phyloP scores from a whole-genome alignment of 2,797 vertebrate genomes.

The Tauraco hartlaubi region DNA sequence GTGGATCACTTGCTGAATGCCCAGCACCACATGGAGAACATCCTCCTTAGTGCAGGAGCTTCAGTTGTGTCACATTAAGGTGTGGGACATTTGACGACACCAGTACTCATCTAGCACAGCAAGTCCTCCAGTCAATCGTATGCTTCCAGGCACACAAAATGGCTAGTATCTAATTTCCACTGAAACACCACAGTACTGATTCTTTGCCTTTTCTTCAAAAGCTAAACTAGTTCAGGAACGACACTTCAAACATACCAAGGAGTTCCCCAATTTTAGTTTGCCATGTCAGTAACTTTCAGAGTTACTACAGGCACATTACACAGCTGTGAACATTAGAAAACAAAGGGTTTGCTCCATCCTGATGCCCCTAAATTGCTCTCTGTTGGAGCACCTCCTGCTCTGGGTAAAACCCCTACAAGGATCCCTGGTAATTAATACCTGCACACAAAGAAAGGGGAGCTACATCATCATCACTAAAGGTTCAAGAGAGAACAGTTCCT shows the following conservation, averaged over 20 bases:
- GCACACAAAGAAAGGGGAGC: background rate
- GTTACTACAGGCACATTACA: background rate
- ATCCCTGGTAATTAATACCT: background rate
- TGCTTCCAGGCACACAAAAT: background rate
- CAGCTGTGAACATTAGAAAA: background rate
- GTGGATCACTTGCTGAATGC: background rate
- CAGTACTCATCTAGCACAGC: background rate
- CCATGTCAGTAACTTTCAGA: background rate
- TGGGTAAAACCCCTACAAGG: background rate
- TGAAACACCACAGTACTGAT: background rate
- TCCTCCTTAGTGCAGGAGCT: background rate
- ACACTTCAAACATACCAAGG: background rate
- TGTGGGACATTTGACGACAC: background rate
- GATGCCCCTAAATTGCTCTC: background rate
- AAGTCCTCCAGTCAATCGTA: background rate
- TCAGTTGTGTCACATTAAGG: background rate
- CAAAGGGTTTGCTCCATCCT: background rate
- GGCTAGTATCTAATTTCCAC: background rate
- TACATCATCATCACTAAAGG: background rate
- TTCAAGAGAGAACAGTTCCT: background rate
- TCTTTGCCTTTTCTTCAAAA: background rate
- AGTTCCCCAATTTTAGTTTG: background rate
- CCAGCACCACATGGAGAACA: background rate
- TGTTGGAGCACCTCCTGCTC: too few relatives aligned
- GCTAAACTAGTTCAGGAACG: background rate